phyloP scores from a whole-genome alignment of 2,888 invertebrate species.

The Drosophila tripunctata region DNA sequence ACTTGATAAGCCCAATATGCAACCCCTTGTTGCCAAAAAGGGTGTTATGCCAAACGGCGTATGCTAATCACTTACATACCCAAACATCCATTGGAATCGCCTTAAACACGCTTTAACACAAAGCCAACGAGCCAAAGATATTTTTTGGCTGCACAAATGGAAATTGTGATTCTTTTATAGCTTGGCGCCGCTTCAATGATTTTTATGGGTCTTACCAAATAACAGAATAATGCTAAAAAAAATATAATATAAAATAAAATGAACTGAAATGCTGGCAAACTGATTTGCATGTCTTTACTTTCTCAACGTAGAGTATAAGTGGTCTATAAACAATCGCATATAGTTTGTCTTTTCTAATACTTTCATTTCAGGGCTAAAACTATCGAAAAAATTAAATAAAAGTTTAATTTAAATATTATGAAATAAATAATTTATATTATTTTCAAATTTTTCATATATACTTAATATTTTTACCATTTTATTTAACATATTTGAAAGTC shows the following conservation, averaged over 20 bases:
- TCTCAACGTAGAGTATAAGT: neutral
- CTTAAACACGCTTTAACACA: conserved; percentile 68
- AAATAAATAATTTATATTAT: neutral
- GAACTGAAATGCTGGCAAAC: conserved; percentile 39
- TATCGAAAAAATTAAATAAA: too few relatives aligned
- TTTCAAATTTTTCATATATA: too few relatives aligned
- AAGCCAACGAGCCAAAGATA: conserved; percentile 63
- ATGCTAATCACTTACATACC: conserved; percentile 67
- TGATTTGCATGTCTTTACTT: conserved; percentile 68
- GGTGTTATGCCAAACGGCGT: conserved; percentile 68
- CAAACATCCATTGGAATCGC: conserved; percentile 41
- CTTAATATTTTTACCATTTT: neutral
- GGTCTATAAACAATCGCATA: neutral
- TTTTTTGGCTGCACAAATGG: conserved; percentile 54
- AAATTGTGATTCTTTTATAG: conserved; percentile 72
- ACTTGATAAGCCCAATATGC: conserved; percentile 71
- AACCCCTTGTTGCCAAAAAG: conserved; percentile 65
- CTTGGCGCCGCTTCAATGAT: conserved; percentile 78
- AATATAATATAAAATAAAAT: conserved; percentile 24
- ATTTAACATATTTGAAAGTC: neutral
- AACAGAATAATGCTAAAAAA: conserved; percentile 6
- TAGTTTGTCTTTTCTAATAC: too few relatives aligned
- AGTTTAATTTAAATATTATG: too few relatives aligned
- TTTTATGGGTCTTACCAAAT: conserved; percentile 70
- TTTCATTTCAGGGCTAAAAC: too few relatives aligned